phyloP scores from a whole-genome alignment of 2,888 invertebrate genomes.

The Uropetala carovei region DNA sequence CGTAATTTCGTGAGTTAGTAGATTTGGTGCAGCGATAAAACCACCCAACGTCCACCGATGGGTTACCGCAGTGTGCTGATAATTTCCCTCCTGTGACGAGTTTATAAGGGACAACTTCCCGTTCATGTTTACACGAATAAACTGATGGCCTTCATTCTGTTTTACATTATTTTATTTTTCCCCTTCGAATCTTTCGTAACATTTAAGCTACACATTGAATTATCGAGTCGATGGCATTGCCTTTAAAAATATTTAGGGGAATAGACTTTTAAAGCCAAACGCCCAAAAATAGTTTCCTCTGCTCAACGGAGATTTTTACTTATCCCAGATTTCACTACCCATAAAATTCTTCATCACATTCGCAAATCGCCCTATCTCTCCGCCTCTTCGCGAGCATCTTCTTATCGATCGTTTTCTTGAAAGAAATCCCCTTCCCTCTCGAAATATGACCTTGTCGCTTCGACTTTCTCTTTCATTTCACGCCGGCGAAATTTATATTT shows the following conservation, averaged over 20 bases:
- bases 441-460: neutral
- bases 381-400: neutral
- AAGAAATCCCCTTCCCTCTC: neutral
- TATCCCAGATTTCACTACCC: neutral
- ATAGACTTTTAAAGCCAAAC: neutral
- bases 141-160: neutral
- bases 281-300: neutral
- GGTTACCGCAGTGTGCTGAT: neutral
- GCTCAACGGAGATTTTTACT: neutral
- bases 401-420: constrained; percentile 6
- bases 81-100: neutral
- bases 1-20: neutral
- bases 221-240: too few relatives aligned
- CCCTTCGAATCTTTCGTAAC: too few relatives aligned
- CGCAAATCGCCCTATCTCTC: neutral
- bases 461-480: constrained; percentile 8
- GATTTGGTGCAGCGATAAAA: neutral
- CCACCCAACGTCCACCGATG: neutral
- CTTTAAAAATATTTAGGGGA: too few relatives aligned
- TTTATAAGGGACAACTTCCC: neutral
- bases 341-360: neutral
- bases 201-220: too few relatives aligned
- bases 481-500: neutral
- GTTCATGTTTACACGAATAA: neutral
- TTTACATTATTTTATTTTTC: too few relatives aligned